Conservation (phyloP, 2,888 invertebrate species). For the Biston betularia region DNA sequence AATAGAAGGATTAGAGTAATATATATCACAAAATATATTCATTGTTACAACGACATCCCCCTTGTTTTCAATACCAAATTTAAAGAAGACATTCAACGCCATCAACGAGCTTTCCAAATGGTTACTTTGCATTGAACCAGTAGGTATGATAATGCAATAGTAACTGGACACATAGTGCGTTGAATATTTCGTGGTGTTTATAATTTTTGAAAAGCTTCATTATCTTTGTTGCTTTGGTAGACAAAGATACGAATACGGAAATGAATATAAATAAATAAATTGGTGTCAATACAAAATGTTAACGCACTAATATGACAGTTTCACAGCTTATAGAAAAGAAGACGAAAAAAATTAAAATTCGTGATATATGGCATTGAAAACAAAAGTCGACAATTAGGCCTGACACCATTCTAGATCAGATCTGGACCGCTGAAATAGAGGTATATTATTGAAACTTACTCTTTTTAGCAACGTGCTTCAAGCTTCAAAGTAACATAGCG, state of each 20-base stretch:
- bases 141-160: conserved; percentile 7
- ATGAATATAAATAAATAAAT: background rate
- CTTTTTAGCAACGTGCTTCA: conserved; percentile 57
- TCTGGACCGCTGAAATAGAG: conserved; percentile 84
- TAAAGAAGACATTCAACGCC: conserved; percentile 21
- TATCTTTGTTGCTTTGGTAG: background rate
- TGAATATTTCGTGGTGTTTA: background rate
- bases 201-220: no score
- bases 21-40: conserved; percentile 86
- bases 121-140: conserved; percentile 29
- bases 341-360: conserved; percentile 33
- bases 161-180: background rate
- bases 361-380: conserved; percentile 72
- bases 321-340: background rate
- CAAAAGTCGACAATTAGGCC: conserved; percentile 75
- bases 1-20: conserved; percentile 84
- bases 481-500: conserved; percentile 49
- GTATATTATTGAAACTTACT: conserved; percentile 76
- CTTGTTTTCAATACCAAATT: conserved; percentile 79
- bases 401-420: conserved; percentile 65
- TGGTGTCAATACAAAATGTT: background rate
- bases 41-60: conserved; percentile 73
- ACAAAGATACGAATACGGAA: background rate
- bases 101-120: background rate
- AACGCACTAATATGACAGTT: background rate